Evolutionary conservation across 2,797 vertebrate species (phyloP).

Genomic region (Falco naumanni): DNA sequence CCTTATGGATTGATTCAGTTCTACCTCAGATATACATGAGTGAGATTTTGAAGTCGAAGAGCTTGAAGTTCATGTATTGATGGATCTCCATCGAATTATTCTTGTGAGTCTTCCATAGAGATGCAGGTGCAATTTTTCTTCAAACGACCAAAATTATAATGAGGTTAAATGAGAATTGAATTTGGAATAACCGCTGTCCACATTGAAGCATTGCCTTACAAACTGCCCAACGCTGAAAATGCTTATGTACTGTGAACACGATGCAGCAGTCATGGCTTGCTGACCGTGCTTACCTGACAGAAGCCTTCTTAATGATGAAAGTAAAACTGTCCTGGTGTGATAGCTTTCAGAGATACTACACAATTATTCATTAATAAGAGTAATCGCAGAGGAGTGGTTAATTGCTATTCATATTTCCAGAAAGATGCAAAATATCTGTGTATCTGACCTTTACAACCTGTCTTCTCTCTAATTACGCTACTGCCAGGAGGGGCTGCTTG

Average conservation of each 20-base stretch:
- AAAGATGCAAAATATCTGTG: constrained; percentile 1
- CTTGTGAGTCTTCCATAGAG: neutral
- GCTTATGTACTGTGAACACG: rapidly evolving
- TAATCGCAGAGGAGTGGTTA: neutral
- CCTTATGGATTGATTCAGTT: neutral
- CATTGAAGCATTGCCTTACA: neutral
- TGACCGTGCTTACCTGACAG: neutral
- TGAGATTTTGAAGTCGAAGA: too few relatives aligned
- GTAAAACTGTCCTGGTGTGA: neutral
- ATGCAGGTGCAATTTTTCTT: neutral
- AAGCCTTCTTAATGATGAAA: neutral
- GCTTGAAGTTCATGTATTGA: neutral
- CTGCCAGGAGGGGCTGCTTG: constrained; percentile 3
- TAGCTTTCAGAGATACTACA: neutral
- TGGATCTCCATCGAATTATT: neutral
- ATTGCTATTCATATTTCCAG: constrained; percentile 5
- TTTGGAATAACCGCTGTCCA: neutral
- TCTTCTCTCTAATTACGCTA: constrained; percentile 12
- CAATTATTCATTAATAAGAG: constrained; percentile 25
- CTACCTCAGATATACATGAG: neutral
- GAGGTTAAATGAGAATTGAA: neutral
- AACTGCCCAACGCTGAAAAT: neutral
- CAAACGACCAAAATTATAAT: neutral
- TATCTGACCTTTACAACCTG: constrained; percentile 31
- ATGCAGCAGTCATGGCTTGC: neutral